Evolutionary conservation across 2,888 invertebrate genomes (phyloP), one percentile per base, ranked within the genome.

Genomic region (Amphipoea lucens): DNA sequence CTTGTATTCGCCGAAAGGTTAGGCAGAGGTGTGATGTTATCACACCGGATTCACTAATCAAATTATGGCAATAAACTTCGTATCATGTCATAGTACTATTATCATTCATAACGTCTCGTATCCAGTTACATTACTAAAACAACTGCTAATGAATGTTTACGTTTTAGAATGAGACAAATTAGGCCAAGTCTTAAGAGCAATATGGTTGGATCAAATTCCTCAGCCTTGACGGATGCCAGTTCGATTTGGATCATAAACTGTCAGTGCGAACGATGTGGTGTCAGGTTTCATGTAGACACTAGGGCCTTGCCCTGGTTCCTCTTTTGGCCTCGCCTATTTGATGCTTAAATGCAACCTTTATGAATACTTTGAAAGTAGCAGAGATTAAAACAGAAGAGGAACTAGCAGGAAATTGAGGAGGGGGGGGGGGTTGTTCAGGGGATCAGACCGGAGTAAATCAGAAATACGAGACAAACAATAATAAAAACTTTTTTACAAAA

Each of bases 191-290:
- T 81, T 85, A 79, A 86, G 79, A 74, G 76, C 62, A 65, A 74
- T 71, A 80, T 62, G 74, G 60, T 75, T 80, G 86, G 84, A 92
- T 92, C 88, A 85, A 85, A 87, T 92, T 92, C 83, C 89, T 83
- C 78, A 90, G 81, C 90, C 89, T 92, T 91, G 91, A 82, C 80
- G 84, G 82, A 86, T 86, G 84, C 80, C 72, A 76, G 78, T 86
- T 83, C 76, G 85, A 88, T 88, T 85, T 84, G 73, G 83, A 78
- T 87, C 79, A 76, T 78, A 84, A 86, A 84, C 77, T 83, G 72
- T 71, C 69, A 86, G 68, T 75, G 77, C 42, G 54, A 79, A 79
- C 73, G 68, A 75, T 79, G 20, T 72, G 68, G 81, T 88, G 82
- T 90, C 79, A 40, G 36, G 71, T 90, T 90, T 85, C 85, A 82